Evolutionary conservation across 1,140 invertebrate species (phyloP).

Genomic region (Probaryconus sp.): DNA sequence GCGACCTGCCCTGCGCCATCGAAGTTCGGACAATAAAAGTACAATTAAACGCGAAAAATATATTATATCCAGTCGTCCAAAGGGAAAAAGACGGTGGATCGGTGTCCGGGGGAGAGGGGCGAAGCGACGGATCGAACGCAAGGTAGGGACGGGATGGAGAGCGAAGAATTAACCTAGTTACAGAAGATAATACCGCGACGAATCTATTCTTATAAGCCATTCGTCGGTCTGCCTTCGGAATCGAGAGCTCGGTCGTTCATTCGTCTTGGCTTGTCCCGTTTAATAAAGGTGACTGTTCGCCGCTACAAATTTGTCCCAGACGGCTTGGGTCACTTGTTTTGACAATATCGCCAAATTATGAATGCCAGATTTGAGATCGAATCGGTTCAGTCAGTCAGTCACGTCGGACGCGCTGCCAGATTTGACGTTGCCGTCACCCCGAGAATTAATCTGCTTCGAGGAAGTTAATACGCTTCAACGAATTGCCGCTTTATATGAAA

Average conservation of each 20-base stretch:
- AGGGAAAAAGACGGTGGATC: constrained; percentile 16
- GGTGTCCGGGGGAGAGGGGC: too few relatives aligned
- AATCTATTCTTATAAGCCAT: constrained; percentile 64
- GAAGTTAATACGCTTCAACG: constrained; percentile 8
- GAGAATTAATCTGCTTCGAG: constrained; percentile 8
- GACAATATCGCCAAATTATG: constrained; percentile 51
- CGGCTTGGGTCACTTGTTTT: constrained; percentile 43
- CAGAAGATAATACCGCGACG: constrained; percentile 63
- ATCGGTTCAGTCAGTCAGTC: constrained; percentile 9
- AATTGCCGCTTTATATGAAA: not conserved
- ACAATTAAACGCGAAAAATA: constrained; percentile 71
- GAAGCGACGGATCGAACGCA: too few relatives aligned
- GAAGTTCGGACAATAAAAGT: constrained; percentile 67
- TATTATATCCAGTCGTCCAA: constrained; percentile 57
- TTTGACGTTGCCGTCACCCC: too few relatives aligned
- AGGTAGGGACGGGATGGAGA: constrained; percentile 24
- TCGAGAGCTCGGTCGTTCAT: constrained; percentile 49
- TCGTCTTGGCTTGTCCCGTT: constrained; percentile 51
- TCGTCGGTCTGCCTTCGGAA: constrained; percentile 56
- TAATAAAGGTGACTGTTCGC: constrained; percentile 61
- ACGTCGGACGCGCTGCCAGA: too few relatives aligned
- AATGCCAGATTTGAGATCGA: constrained; percentile 21
- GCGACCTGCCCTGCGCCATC: constrained; percentile 17
- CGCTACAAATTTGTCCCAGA: constrained; percentile 54
- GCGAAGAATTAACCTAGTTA: constrained; percentile 70